Evolutionary conservation across 2,888 invertebrate genomes (phyloP).

Genomic region (Anaspis maculata): DNA sequence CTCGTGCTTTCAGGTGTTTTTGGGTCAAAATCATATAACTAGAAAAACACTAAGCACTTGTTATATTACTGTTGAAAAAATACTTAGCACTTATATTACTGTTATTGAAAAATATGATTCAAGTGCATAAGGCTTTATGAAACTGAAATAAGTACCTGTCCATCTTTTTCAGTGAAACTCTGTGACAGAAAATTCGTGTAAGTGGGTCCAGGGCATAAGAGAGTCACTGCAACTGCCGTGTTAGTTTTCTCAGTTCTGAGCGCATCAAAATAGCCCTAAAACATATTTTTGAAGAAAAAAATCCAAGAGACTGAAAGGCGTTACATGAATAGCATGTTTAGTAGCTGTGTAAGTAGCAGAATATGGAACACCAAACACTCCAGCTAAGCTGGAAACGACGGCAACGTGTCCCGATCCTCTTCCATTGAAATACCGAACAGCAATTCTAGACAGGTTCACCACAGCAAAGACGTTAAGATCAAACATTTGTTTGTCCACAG

Average conservation of each 20-base stretch:
- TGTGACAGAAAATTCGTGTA: conserved; percentile 60
- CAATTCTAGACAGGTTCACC: conserved; percentile 61
- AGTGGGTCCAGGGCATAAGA: conserved; percentile 71
- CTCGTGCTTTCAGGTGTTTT: too few species aligned
- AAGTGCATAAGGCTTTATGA: conserved; percentile 9
- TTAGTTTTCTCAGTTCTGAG: conserved; percentile 52
- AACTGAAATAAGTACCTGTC: conserved; percentile 43
- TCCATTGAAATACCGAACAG: conserved; percentile 54
- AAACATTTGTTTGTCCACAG: conserved; percentile 66
- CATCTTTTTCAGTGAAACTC: conserved; percentile 57
- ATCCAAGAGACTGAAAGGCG: conserved; percentile 14
- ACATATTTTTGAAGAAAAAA: neutral
- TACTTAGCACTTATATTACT: too few species aligned
- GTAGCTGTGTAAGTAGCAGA: conserved; percentile 64
- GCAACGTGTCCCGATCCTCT: conserved; percentile 60
- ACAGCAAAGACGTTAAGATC: conserved; percentile 70
- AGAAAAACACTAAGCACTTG: too few species aligned
- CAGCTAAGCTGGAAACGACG: conserved; percentile 67
- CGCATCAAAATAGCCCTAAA: conserved; percentile 65
- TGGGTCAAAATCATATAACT: too few species aligned
- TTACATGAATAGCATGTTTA: conserved; percentile 70
- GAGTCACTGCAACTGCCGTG: conserved; percentile 53
- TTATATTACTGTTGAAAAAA: too few species aligned
- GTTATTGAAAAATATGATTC: too few species aligned
- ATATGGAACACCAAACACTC: conserved; percentile 56